Base-by-base conservation (phyloP, 2,797 vertebrate species). In the Nyctibius grandis region DNA sequence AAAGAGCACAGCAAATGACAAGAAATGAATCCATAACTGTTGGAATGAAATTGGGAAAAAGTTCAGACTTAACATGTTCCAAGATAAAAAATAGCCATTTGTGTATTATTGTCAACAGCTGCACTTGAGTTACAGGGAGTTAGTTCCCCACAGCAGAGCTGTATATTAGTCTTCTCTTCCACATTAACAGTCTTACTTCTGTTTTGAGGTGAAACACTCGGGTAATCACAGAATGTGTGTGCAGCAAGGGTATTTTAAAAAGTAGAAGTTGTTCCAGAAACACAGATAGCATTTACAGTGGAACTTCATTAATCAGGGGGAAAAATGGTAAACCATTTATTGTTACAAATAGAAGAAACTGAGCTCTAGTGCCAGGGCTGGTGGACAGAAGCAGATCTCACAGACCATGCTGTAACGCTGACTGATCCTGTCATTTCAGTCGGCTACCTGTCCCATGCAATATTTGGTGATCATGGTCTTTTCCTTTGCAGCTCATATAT, bases 1-100 rank as follows among this genome's bases (percentile, higher is more conserved):
- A 72, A 81, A 93, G 88, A 91, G 78, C 53, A 65, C 44, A 75
- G 68, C 25, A 93, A 92, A 89, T 88, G 31, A 88, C 60, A 83
- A 57, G 54, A 91, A 91, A 87, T 73, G 5, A 87, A 91, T 92
- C 90, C 19, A 3, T 86, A 94, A 75, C 64, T 63, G 34, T 77
- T 88, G 60, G 36, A 92, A 92, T 63, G 65, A 82, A 86, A 84
- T 69, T 76, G 78, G 38, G 40, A 60, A 85, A 63, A 88, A 92
- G 38, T 34, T 91, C 73, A 73, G 84, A 34, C 10, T 80, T 78
- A 67, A 82, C 23, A 8, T 28, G 20, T 65, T 93, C 51, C 69
- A n/a, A 59, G 80, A 60, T 67, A 19, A 61, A 80, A 85, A 80
- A 34, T 13, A 50, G 42, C 26, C 15, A 23, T 60, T 87, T 91